Base-by-base conservation (phyloP, 2,113 vertebrate species). In the Prinia subflava region DNA sequence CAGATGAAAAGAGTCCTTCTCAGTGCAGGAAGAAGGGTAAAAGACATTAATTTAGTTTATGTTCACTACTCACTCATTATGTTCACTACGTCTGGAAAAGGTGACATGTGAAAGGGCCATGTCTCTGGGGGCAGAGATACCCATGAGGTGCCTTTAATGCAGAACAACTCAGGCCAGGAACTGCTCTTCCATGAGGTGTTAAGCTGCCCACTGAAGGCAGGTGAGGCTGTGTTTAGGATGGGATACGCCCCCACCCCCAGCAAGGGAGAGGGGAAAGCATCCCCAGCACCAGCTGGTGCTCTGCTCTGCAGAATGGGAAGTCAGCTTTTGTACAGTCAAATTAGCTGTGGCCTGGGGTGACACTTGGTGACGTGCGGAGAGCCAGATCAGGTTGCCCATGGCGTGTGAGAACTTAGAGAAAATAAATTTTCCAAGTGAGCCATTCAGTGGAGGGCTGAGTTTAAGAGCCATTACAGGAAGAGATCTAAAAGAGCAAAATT, bases 121-220 rank as follows among this genome's bases (percentile, higher is more conserved):
- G 0, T 64, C 15, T 31, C 22, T 50, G 11, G 7, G 23, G 33
- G 10, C 50, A 30, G 63, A 35, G 44, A 15, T 5, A 41, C 7
- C 41, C 4, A 0, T 21, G 31, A 27, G 13, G 37, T 52, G 8
- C 55, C 0, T 1, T 23, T 37, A 23, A 2, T 46, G 64, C 53
- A 46, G 74, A 68, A 31, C 2, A 6, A 35, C 64, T 83, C 1
- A 3, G 59, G 39, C 53, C 53, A 5, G 20, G 15, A 68, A 1
- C 39, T 50, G 30, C 46, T 60, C 50, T 44, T 11, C 42, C 56
- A 5, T 20, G 41, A 73, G 64, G 23, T 41, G n/a, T 53, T 24
- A 6, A 44, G 24, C n/a, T 75, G 25, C 55, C 41, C 28, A 19
- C 28, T 37, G 37, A 46, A 39, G 79, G 80, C 74, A 56, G 24